Evolutionary conservation across 2,888 invertebrate species (phyloP).

Genomic region (Cosmia trapezina): DNA sequence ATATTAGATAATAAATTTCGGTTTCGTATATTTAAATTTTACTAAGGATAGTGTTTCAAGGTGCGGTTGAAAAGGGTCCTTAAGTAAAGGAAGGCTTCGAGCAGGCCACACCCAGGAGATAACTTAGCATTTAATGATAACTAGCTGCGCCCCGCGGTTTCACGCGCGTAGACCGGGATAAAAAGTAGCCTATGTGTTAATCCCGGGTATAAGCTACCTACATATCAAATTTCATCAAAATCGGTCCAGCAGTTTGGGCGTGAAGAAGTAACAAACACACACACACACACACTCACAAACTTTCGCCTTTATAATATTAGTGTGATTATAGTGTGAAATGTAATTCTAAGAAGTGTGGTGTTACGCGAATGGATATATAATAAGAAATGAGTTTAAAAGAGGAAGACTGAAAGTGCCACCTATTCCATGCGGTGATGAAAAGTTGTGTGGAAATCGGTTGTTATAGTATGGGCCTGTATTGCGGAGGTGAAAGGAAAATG

Average conservation of each 20-base stretch:
- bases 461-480: neutral
- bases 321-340: no score
- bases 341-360: no score
- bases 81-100: constrained; percentile 20
- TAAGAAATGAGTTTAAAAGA: neutral
- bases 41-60: constrained; percentile 28
- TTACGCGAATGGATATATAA: neutral
- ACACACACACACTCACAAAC: no score
- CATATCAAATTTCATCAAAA: no score
- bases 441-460: neutral
- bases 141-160: no score
- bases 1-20: constrained; percentile 52
- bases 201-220: no score
- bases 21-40: constrained; percentile 45
- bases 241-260: no score
- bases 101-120: neutral
- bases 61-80: constrained; percentile 10
- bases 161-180: no score
- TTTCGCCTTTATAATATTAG: no score
- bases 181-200: no score
- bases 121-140: neutral
- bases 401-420: neutral
- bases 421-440: neutral
- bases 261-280: no score
- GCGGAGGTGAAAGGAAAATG: neutral